Evolutionary conservation across 2,888 invertebrate genomes (phyloP).

Genomic region (Heliconius ethilla): DNA sequence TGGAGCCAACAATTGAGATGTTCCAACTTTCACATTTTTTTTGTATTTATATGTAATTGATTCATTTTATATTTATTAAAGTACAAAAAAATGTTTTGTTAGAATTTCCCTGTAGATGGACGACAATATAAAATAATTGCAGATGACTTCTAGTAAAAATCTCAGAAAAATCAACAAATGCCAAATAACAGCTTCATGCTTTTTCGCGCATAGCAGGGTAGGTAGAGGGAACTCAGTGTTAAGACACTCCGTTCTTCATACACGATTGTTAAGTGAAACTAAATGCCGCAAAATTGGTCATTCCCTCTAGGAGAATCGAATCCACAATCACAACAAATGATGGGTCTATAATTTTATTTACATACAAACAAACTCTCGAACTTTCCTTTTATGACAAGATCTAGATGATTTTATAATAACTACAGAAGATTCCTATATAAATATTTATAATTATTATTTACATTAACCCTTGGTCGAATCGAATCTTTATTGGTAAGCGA

Average conservation of each 20-base stretch:
- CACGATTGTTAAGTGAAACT: background rate
- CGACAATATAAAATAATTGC: too few species aligned
- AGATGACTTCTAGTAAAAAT: background rate
- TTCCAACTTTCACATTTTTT: background rate
- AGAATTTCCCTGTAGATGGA: background rate
- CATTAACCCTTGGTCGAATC: slow-evolving; percentile 10
- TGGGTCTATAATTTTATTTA: background rate
- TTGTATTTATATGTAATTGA: background rate
- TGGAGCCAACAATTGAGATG: background rate
- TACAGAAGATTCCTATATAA: background rate
- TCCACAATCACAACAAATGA: background rate
- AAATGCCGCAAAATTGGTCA: background rate
- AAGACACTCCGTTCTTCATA: background rate
- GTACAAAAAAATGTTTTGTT: background rate
- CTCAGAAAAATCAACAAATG: background rate
- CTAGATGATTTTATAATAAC: background rate
- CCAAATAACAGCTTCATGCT: background rate
- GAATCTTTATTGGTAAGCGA: slow-evolving; percentile 10
- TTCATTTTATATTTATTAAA: too few species aligned
- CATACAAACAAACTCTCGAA: background rate
- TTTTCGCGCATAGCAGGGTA: background rate
- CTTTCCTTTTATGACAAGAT: background rate
- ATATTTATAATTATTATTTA: slow-evolving; percentile 3
- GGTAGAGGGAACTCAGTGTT: background rate
- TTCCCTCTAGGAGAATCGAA: background rate